Base-by-base conservation (phyloP, 2,888 invertebrate genomes). In the Aspidiotus rigidus region DNA sequence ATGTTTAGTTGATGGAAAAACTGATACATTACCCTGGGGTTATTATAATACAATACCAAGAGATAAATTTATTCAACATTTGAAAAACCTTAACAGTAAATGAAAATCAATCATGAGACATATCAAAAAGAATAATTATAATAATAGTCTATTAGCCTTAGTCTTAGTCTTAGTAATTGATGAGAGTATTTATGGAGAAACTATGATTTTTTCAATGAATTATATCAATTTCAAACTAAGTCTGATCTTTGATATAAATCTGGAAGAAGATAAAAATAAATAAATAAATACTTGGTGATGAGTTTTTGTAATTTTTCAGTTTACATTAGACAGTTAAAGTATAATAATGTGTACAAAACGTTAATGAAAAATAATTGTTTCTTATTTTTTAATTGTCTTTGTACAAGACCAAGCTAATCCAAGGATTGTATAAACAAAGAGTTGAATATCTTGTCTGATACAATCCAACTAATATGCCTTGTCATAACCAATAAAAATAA, bases 21-120 rank as follows among this genome's bases (percentile, higher is more conserved):
- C 57, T 57, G 57, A 57, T 16, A 57, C 15, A 16, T 57, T 57
- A 57, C 57, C 17, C 16, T 57, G 57, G 15, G 57, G 57, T n/a
- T 11, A 57, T 57, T 57, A 53, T 53, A 53, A 53, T 11, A 53
- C 11, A n/a, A n/a, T n/a, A 53, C 11, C 11, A 53, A 53, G 53
- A 53, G 53, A 53, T 53, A 53, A 53, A n/a, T 53, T 53, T 53
- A 53, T 53, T 53, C 53, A 53, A n/a, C 13, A 53, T 53, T 53
- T 53, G n/a, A 11, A 53, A 53, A 53, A 53, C 53, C 53, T 53
- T 11, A 53, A 28, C 28, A 28, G 28, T 28, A 28, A 28, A 28
- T 28, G 28, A 28, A 28, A 28, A 28, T 28, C 28, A 28, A 28
- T 28, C 28, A 28, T 28, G 28, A 28, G 28, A 28, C 5, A 28